Evolutionary conservation across 2,888 invertebrate species (phyloP), one percentile per base, ranked within the genome.

Genomic region (Tenthredo livida): DNA sequence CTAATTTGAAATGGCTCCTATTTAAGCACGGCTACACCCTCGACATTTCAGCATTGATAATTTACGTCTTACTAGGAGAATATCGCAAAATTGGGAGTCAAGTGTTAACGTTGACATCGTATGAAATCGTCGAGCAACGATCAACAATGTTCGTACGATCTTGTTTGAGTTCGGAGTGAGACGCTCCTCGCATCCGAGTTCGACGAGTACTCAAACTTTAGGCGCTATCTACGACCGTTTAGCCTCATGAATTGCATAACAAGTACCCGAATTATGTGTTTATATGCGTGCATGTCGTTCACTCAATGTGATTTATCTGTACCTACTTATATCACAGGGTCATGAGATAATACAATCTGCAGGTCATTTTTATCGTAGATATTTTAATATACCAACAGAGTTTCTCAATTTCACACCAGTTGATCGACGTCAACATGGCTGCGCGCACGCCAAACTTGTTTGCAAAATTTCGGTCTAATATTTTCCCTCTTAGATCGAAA

Each of bases 371-470:
- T 80, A 37, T 40, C 54, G 61, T 15, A 40, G 17, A 37, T 40
- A 3, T 80, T 5, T 40, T 25, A 12, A 61, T 61, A n/a, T 54
- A 29, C 77, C 21, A 50, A 33, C 50, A 25, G n/a, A 72, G 21
- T 21, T 73, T 21, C 4, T 1, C 5, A 12, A 43, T 29, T 9
- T 6, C 2, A 61, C 21, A 61, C 40, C 80, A 80, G 80, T 80
- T 70, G 21, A 84, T 84, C 70, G 67, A 25, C 73, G 12, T 65
- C 50, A 89, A 89, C 50, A 92, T 92, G 92, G 90, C 90, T 77
- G 87, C 87, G 15, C 84, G 87, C 67, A 83, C 88, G 84, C 87
- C 86, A 65, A 88, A 84, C 4, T 84, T 89, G 61, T 29, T 91
- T 21, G 58, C 85, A 10, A 87, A 87, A 86, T 85, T 88, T 15